These are phyloP conservation scores for Melieria picta DNA, from an alignment of 2,888 invertebrate species.

Conservation along the genomic window DNA sequence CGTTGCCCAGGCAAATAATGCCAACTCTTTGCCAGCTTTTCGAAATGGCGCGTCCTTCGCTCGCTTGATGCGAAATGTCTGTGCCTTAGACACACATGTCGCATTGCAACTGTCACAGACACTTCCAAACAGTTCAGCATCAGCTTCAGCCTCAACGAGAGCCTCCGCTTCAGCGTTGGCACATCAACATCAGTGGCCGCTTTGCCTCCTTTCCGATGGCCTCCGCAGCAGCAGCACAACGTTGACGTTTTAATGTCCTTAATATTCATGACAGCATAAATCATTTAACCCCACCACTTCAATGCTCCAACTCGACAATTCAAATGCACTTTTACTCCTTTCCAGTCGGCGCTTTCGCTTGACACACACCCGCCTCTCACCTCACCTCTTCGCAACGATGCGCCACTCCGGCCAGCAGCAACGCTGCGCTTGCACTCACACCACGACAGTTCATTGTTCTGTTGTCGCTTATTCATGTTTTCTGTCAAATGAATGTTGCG, in stretches of 20 bases:
- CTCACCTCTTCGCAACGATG: neutral
- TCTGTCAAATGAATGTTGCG: conserved; percentile 41
- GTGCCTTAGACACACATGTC: neutral
- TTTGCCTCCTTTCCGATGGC: neutral
- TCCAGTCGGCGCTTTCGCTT: neutral
- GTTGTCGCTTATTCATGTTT: conserved; percentile 40
- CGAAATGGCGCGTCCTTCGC: too few species aligned
- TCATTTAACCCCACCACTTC: conserved; percentile 32
- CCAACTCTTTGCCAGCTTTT: too few species aligned
- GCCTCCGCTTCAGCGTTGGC: neutral
- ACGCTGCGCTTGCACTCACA: conserved; percentile 8
- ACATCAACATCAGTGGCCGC: neutral
- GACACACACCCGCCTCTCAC: neutral
- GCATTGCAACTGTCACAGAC: neutral
- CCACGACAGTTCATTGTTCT: conserved; percentile 38
- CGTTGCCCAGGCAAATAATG: too few species aligned
- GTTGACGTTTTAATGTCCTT: conserved; percentile 32
- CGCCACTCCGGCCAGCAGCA: neutral
- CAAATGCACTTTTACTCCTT: conserved; percentile 21
- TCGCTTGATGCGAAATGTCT: too few species aligned
- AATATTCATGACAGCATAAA: conserved; percentile 33
- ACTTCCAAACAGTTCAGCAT: too few species aligned
- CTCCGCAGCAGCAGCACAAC: neutral
- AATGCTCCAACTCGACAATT: conserved; percentile 29
- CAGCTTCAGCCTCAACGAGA: too few species aligned